Conservation (phyloP, 1,140 invertebrate genomes). For the Brachionus angularis region DNA sequence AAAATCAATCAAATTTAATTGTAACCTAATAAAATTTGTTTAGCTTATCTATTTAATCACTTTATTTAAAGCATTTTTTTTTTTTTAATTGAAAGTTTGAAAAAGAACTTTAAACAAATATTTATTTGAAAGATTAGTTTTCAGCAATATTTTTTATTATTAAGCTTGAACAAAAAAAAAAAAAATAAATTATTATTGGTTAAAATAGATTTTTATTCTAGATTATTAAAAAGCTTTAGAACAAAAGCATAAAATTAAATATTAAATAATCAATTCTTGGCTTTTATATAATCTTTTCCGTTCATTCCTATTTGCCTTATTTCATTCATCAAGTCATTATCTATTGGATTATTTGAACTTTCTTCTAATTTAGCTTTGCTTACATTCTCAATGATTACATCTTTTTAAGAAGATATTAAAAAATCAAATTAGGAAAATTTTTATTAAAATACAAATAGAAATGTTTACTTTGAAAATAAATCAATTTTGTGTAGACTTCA, state of each 20-base stretch:
- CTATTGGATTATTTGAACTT: neutral
- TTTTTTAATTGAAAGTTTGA: too few species aligned
- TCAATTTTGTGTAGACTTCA: conserved; percentile 1
- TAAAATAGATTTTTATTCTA: too few species aligned
- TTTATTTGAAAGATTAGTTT: too few species aligned
- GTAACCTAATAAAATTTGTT: too few species aligned
- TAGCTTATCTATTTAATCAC: too few species aligned
- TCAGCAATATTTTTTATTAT: too few species aligned
- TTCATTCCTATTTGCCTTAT: conserved; percentile 2
- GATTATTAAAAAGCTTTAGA: too few species aligned
- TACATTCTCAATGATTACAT: conserved; percentile 37
- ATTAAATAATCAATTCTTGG: conserved; percentile 3
- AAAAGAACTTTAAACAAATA: too few species aligned
- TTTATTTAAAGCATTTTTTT: too few species aligned
- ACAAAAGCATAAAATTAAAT: neutral
- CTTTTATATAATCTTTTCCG: conserved; percentile 8
- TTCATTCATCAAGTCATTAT: neutral
- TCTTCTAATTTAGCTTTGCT: conserved; percentile 15
- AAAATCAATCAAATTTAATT: too few species aligned
- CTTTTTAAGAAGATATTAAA: neutral
- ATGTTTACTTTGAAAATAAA: conserved; percentile 38
- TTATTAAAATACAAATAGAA: neutral
- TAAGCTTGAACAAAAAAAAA: too few species aligned
- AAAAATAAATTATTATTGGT: too few species aligned
- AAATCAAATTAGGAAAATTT: neutral